Base-by-base conservation (phyloP, 2,888 invertebrate species). In the Syrphus vitripennis region DNA sequence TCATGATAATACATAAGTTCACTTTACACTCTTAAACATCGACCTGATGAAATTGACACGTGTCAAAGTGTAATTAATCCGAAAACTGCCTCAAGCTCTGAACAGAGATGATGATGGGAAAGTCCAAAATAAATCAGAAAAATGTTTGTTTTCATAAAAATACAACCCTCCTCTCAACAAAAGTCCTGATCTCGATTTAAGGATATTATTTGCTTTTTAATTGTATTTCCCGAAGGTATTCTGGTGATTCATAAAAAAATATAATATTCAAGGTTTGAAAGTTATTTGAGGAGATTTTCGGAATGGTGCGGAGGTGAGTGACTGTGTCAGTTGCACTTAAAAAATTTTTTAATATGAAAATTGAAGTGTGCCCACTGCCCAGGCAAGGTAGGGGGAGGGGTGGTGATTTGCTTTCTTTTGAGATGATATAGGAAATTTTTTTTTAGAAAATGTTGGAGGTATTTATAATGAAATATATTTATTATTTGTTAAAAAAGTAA, bases 1-100 rank as follows among this genome's bases (percentile, higher is more conserved):
- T 59, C 69, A 16, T 40, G 21, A 26, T n/a, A n/a, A 29, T 6
- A 31, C 16, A 21, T 24, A 31, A 75, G 48, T 72, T 69, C 55
- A 53, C 61, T 77, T 29, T 29, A 48, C 69, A 67, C 63, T n/a
- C n/a, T 81, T 80, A 29, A 57, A 19, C 74, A 70, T 53, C 80
- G 81, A 84, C 84, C 84, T 81, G 81, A 81, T 84, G 76, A 69
- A 84, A 72, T 69, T 40, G 84, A 76, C 84, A 81, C 84, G 84
- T 84, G 84, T 75, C 84, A 24, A 37, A 55, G 61, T 24, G 84
- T 72, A 84, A 84, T 84, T 84, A 84, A 84, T 84, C 72, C 72
- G 55, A 72, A 72, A 70, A 75, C 61, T 61, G 29, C 63, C 63
- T 67, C 61, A n/a, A 53, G 50, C 65, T 29, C 14, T 50, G 12